Evolutionary conservation across 2,888 invertebrate genomes (phyloP).

Genomic region (Globia sparganii): DNA sequence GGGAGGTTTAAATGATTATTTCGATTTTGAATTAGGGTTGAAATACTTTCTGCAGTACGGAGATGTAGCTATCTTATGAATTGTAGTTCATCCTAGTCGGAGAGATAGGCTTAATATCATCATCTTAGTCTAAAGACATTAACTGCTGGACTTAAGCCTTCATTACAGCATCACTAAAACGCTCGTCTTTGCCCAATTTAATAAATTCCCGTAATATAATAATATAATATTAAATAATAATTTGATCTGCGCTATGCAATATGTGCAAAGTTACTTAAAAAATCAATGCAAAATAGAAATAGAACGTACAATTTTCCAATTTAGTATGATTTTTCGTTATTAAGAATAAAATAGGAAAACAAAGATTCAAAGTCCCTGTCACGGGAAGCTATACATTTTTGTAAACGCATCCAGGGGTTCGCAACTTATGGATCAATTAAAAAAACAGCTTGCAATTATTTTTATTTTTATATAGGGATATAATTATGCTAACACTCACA

Average conservation of each 20-base stretch:
- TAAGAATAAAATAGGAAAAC: background rate
- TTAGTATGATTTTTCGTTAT: too few species aligned
- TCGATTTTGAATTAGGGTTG: background rate
- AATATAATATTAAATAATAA: too few species aligned
- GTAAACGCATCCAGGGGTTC: too few species aligned
- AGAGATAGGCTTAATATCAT: background rate
- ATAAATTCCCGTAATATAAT: background rate
- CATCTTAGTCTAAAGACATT: background rate
- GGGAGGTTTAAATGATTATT: constrained; percentile 19
- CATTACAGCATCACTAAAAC: background rate
- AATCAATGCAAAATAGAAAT: too few species aligned
- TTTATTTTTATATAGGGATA: too few species aligned
- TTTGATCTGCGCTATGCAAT: background rate
- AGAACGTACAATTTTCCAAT: too few species aligned
- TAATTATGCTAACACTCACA: too few species aligned
- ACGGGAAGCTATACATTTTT: too few species aligned
- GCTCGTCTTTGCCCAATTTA: background rate
- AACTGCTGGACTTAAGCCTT: background rate
- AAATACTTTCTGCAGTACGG: background rate
- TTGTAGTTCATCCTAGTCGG: too few species aligned
- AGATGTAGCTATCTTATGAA: background rate
- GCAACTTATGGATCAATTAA: too few species aligned
- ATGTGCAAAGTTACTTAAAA: background rate
- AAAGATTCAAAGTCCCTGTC: too few species aligned
- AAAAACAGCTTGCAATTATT: too few species aligned